Base-by-base conservation (phyloP, 2,888 invertebrate species). In the Metellina segmentata region DNA sequence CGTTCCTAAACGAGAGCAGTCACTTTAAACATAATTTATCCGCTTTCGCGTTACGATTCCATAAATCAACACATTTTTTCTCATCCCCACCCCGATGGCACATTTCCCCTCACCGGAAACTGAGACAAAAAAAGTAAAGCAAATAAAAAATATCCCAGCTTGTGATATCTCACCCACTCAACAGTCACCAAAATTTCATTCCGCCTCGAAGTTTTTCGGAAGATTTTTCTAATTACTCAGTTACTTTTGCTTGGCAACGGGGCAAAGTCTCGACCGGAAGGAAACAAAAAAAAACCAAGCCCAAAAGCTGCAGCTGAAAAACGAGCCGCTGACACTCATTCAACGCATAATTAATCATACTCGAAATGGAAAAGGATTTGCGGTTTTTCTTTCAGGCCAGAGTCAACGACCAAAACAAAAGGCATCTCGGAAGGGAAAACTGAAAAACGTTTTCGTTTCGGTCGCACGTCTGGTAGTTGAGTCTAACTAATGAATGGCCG, bases 331-430 rank as follows among this genome's bases (percentile, higher is more conserved):
- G 79, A 61, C 79, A 61, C 19, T 19, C 61, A 61, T 79, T 79
- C 79, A 79, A 20, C 79, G 79, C 34, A 61, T 20, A 79, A 79
- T 79, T 53, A 79, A 79, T 79, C 79, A 79, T 34, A 34, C 20
- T 9, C 9, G 51, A 49, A 16, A 16, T 11, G 78, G 78, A 9
- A 34, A 34, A 34, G 34, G 61, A 61, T 79, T 61, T 79, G 79
- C 11, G 53, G 79, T 79, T 79, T 77, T 79, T 79, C 79, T 79
- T 79, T 79, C 79, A 49, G 13, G 16, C 61, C 49, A 16, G 77
- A 77, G n/a, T 77, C 77, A 61, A 79, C 79, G 79, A 20, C 61
- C 79, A 53, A 79, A 79, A 79, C 79, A 79, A 79, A 77, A 77
- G 49, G 77, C 13, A 49, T 77, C 49, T 49, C 34, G 34, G 4